phyloP scores from a whole-genome alignment of 2,113 vertebrate genomes.

The Nesogale talazaci region DNA sequence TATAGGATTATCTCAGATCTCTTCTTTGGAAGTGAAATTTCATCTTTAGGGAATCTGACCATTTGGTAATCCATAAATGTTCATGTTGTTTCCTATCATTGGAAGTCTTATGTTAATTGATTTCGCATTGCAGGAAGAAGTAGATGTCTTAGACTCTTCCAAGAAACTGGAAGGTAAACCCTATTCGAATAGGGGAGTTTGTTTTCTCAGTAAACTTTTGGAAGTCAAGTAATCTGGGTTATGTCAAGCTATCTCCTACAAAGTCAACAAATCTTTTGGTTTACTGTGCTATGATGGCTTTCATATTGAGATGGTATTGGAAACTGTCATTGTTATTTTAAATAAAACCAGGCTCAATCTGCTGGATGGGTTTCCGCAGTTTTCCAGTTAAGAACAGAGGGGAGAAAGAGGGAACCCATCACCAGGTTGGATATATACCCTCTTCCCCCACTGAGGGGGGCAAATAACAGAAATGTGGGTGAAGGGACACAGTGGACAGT shows the following conservation, averaged over 20 bases:
- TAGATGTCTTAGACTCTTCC: neutral
- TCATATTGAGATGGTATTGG: no score
- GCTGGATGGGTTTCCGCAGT: no score
- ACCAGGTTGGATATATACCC: no score
- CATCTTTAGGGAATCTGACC: neutral
- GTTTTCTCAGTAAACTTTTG: neutral
- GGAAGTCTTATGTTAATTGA: neutral
- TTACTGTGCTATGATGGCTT: no score
- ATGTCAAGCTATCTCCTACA: neutral
- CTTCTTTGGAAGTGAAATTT: neutral
- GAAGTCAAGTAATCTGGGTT: neutral
- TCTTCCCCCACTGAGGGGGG: no score
- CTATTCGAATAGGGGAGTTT: neutral
- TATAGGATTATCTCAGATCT: neutral
- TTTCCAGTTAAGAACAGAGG: no score
- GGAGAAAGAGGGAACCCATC: no score
- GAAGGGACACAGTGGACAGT: no score
- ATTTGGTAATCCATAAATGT: neutral
- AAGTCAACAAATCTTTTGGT: neutral
- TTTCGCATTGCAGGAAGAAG: neutral
- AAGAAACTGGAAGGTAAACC: neutral
- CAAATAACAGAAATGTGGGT: no score
- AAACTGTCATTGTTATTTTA: no score
- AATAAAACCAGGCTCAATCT: no score
- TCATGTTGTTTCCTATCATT: neutral